Percentiles rank a stretch among this genome's conserved stretches.
phyloP scores from a whole-genome alignment of 92 coral and sea anemone genomes.

The Parazoanthus darwini region DNA sequence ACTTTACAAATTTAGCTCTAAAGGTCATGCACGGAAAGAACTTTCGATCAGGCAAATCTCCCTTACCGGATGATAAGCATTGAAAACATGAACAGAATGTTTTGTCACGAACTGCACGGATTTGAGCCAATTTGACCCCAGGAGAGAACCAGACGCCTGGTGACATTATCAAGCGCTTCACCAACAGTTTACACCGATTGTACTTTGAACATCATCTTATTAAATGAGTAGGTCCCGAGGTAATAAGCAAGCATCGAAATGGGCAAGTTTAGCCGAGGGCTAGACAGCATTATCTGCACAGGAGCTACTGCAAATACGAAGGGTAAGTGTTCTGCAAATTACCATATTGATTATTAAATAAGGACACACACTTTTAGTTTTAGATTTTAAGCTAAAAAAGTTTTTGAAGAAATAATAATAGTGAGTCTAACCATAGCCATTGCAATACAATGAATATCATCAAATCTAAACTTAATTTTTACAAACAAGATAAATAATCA shows the following conservation, averaged over 20 bases:
- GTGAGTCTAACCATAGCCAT: not conserved
- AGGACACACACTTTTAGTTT: not conserved
- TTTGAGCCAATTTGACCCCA: slow-evolving; percentile 56
- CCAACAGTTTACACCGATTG: slow-evolving; percentile 5
- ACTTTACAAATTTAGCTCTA: slow-evolving; percentile 10
- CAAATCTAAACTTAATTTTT: not conserved
- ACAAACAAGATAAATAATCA: not conserved
- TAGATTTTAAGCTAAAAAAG: not conserved
- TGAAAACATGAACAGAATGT: slow-evolving; percentile 57
- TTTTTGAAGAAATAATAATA: not conserved
- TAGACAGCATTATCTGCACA: not conserved
- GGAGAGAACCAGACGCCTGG: slow-evolving; percentile 56
- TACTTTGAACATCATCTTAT: slow-evolving; percentile 4
- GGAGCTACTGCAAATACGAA: not conserved
- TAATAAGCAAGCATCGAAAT: not conserved
- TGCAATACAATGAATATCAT: not conserved
- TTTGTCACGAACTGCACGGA: slow-evolving; percentile 61
- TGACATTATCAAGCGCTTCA: slow-evolving; percentile 40
- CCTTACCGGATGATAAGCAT: slow-evolving; percentile 45
- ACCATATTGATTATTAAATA: not conserved
- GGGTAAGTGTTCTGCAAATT: not conserved
- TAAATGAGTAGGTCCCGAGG: not conserved
- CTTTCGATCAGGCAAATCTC: slow-evolving; percentile 42
- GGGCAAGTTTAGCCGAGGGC: slow-evolving; percentile 17
- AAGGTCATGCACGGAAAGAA: slow-evolving; percentile 38